Evolutionary conservation across 2,113 vertebrate genomes (phyloP).

Genomic region (Sapajus apella): DNA sequence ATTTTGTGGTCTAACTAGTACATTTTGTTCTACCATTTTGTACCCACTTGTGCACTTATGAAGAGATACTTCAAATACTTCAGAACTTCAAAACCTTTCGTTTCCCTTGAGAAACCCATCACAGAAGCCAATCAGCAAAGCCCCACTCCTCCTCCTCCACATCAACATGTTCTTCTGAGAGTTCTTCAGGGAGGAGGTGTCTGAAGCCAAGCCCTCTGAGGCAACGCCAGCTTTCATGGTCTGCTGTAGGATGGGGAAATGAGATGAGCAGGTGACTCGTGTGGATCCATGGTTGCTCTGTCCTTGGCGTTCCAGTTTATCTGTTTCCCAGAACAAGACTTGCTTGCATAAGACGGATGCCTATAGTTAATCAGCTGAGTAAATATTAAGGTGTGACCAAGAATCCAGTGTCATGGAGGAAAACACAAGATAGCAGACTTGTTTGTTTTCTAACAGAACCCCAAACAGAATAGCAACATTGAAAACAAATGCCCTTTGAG

Average conservation of each 20-base stretch:
- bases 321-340: slow-evolving; percentile 26
- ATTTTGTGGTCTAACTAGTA: slow-evolving; percentile 81
- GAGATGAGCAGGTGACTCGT: neutral
- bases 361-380: slow-evolving; percentile 23
- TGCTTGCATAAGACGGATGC: slow-evolving; percentile 47
- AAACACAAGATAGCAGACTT: neutral
- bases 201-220: neutral
- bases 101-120: slow-evolving; percentile 61
- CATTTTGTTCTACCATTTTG: slow-evolving; percentile 78
- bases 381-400: slow-evolving; percentile 29
- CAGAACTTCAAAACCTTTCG: slow-evolving; percentile 44
- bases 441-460: neutral
- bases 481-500: slow-evolving; percentile 12
- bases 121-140: slow-evolving; percentile 65
- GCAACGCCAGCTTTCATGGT: neutral
- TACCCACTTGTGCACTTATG: slow-evolving; percentile 63
- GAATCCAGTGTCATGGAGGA: neutral
- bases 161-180: slow-evolving; percentile 38
- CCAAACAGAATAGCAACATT: neutral
- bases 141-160: neutral
- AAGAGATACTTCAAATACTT: slow-evolving; percentile 75
- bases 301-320: neutral
- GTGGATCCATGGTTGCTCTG: neutral
- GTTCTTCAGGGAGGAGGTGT: slow-evolving; percentile 45
- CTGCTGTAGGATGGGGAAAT: neutral